These are phyloP conservation scores for Tenthredo notha DNA, from an alignment of 2,888 invertebrate species.

Conservation along the genomic window DNA sequence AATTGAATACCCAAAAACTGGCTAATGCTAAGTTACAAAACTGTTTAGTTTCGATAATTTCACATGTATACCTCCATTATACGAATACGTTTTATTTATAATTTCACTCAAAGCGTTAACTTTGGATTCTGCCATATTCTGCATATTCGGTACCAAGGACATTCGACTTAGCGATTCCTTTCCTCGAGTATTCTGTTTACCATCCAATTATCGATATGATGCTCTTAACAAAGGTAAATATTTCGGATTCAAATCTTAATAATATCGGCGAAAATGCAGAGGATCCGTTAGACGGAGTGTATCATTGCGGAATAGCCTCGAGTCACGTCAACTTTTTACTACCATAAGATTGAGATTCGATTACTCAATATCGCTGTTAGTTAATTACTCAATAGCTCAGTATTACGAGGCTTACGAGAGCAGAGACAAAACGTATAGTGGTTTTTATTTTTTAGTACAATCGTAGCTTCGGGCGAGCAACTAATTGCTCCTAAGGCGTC, in stretches of 20 bases:
- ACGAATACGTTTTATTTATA: background rate
- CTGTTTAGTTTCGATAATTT: constrained; percentile 26
- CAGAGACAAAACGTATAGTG: background rate
- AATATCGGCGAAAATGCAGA: background rate
- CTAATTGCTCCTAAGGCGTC: background rate
- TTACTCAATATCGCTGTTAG: constrained; percentile 27
- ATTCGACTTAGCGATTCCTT: background rate
- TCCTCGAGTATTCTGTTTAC: background rate
- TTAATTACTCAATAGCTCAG: constrained; percentile 16
- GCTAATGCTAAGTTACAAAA: constrained; percentile 13
- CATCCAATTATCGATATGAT: constrained; percentile 6
- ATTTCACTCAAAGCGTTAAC: background rate
- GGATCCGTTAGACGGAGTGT: background rate
- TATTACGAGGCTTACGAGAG: background rate
- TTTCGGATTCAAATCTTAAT: background rate
- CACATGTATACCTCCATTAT: background rate
- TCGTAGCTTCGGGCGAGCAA: background rate
- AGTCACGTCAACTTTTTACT: background rate
- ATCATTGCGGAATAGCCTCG: background rate
- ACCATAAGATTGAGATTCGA: background rate
- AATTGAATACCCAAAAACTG: background rate
- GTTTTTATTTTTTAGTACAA: background rate
- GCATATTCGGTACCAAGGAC: constrained; percentile 21
- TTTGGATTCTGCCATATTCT: background rate
- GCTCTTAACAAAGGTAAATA: constrained; percentile 29